A percentile compares a stretch with the other conserved stretches of the same genome.
Conservation (phyloP, 53 echinoderm and acorn worm genomes). For the Temnopleurus reevesii region DNA sequence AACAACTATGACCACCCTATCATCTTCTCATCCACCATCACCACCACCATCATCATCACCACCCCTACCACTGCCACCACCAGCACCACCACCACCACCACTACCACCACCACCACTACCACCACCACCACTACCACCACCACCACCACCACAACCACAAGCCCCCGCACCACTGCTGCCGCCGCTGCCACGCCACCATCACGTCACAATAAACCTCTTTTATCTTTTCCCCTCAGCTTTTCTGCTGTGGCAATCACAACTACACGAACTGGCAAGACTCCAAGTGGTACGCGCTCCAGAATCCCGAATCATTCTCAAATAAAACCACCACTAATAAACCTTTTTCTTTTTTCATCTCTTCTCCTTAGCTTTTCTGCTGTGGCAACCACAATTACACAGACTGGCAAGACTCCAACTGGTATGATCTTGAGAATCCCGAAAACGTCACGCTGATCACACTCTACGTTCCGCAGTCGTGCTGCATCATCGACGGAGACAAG, state of each 20-base stretch:
- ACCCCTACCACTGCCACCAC: background rate
- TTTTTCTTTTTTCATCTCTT: background rate
- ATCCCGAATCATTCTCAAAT: too few relatives aligned
- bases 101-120: too few relatives aligned
- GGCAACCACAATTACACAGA: conserved; percentile 79
- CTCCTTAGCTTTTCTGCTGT: conserved; percentile 81
- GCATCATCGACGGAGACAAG: conserved; percentile 17
- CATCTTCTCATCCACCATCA: too few relatives aligned
- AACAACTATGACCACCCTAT: too few relatives aligned
- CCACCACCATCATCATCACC: too few relatives aligned
- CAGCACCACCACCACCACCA: too few relatives aligned
- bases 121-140: too few relatives aligned
- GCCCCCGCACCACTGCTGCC: too few relatives aligned
- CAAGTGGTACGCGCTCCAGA: conserved; percentile 62
- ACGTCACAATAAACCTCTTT: background rate
- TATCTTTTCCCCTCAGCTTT: conserved; percentile 68
- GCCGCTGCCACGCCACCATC: too few relatives aligned
- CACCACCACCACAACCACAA: too few relatives aligned
- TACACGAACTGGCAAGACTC: conserved; percentile 75
- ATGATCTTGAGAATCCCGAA: conserved; percentile 12
- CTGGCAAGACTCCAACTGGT: conserved; percentile 77
- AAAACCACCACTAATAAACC: background rate
- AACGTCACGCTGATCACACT: background rate
- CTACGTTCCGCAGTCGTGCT: conserved; percentile 80
- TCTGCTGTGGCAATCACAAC: conserved; percentile 84